Conservation (phyloP, 2,113 vertebrate species). For the Nothocercus julius region DNA sequence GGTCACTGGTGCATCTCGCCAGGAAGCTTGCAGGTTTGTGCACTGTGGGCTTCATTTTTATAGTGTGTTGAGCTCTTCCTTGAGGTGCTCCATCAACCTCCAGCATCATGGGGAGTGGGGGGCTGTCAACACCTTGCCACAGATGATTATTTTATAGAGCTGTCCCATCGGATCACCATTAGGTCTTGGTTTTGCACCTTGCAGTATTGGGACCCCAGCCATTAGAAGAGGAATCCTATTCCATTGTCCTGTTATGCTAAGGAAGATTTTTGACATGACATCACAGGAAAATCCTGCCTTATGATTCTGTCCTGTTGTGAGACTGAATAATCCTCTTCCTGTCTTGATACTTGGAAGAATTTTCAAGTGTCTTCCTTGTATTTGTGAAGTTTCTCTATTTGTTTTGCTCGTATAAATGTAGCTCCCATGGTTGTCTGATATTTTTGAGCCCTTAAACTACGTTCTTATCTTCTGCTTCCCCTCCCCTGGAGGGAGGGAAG, state of each 20-base stretch:
- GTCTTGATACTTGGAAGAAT: conserved; percentile 59
- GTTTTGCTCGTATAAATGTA: conserved; percentile 35
- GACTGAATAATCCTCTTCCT: conserved; percentile 40
- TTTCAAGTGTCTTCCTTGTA: conserved; percentile 20
- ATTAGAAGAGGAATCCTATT: not conserved
- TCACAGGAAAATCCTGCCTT: not conserved
- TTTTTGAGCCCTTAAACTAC: conserved; percentile 13
- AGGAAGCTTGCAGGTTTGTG: not conserved
- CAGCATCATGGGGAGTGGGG: not conserved
- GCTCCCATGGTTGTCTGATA: not conserved
- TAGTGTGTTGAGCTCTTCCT: not conserved
- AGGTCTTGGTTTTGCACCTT: not conserved
- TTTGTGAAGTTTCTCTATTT: not conserved
- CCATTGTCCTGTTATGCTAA: not conserved
- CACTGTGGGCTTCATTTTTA: not conserved
- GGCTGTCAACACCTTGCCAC: not conserved
- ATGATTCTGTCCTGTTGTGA: not conserved
- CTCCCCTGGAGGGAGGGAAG: not conserved
- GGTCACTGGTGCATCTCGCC: not conserved
- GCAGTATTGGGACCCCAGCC: not conserved
- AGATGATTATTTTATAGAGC: not conserved
- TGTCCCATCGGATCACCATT: not conserved
- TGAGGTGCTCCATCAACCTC: not conserved
- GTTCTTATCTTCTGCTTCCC: not conserved
- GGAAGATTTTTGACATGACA: not conserved